These are phyloP conservation scores for Aeoliscus strigatus DNA, from an alignment of 2,797 vertebrate genomes.

Conservation along the genomic window DNA sequence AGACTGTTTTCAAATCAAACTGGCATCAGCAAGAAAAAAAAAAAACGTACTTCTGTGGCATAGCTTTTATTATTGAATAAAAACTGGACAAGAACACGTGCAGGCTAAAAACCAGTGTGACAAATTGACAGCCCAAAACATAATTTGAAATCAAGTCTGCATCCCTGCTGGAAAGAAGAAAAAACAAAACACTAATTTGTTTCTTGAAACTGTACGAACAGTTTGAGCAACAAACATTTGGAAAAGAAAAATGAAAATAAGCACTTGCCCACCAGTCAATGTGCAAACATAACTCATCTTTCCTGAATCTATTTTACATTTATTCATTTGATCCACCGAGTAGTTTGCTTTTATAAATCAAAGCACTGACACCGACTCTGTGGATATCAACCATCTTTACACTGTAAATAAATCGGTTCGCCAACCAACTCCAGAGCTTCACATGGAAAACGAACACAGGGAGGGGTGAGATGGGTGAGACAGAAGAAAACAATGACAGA, in stretches of 20 bases:
- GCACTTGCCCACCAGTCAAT: constrained; percentile 73
- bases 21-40: background rate
- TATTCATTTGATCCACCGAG: constrained; percentile 56
- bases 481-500: constrained; percentile 4
- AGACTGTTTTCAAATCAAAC: background rate
- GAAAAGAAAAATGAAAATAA: constrained; percentile 28
- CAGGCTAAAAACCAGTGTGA: constrained; percentile 99
- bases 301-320: constrained; percentile 71
- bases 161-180: constrained; percentile 74
- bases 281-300: constrained; percentile 85
- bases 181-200: constrained; percentile 63
- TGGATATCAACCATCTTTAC: constrained; percentile 71
- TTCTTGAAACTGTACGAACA: constrained; percentile 77
- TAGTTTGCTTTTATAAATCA: constrained; percentile 81
- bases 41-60: constrained; percentile 25
- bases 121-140: constrained; percentile 88
- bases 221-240: constrained; percentile 72
- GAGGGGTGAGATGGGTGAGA: constrained; percentile 21
- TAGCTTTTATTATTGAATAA: constrained; percentile 88
- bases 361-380: constrained; percentile 75
- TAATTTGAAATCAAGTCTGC: constrained; percentile 88
- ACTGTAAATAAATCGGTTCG: constrained; percentile 76
- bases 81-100: constrained; percentile 91
- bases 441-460: constrained; percentile 62
- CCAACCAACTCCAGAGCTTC: constrained; percentile 68